phyloP scores from a whole-genome alignment of 1,140 invertebrate genomes.

The Dendrolimus punctatus region DNA sequence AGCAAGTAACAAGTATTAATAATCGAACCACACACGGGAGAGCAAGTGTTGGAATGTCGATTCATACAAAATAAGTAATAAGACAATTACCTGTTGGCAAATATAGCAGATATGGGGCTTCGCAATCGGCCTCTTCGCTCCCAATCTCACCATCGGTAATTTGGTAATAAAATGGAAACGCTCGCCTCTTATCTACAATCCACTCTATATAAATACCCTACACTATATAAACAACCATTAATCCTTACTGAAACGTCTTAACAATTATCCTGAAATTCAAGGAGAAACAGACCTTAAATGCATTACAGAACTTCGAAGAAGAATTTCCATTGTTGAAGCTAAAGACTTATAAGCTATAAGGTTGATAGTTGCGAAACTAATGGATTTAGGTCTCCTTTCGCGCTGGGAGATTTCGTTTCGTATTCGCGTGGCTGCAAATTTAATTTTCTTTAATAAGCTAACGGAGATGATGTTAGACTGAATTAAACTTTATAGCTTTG shows the following conservation, averaged over 20 bases:
- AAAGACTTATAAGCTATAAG: constrained; percentile 1
- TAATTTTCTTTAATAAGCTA: constrained; percentile 71
- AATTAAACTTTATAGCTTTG: constrained; percentile 25
- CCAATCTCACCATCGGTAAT: constrained; percentile 69
- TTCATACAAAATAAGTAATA: constrained; percentile 47
- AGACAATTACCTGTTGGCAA: constrained; percentile 62
- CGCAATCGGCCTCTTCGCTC: constrained; percentile 42
- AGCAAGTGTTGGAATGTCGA: constrained; percentile 44
- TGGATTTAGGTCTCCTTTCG: not conserved
- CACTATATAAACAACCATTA: constrained; percentile 56
- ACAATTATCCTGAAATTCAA: constrained; percentile 24
- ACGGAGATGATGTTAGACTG: constrained; percentile 11
- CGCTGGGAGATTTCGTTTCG: constrained; percentile 51
- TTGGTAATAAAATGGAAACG: constrained; percentile 72
- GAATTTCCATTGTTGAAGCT: too few species aligned
- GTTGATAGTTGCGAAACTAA: constrained; percentile 3
- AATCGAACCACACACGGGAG: too few species aligned
- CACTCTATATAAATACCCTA: constrained; percentile 56
- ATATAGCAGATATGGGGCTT: constrained; percentile 50
- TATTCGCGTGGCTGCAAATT: constrained; percentile 67
- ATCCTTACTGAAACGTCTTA: constrained; percentile 25
- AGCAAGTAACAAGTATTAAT: too few species aligned
- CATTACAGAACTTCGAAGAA: too few species aligned
- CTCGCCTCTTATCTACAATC: constrained; percentile 65
- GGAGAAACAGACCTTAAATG: constrained; percentile 5